A percentile compares a stretch with the other conserved stretches of the same genome.
Evolutionary conservation across 2,113 vertebrate genomes (phyloP).

Genomic region (Geothlypis trichas): DNA sequence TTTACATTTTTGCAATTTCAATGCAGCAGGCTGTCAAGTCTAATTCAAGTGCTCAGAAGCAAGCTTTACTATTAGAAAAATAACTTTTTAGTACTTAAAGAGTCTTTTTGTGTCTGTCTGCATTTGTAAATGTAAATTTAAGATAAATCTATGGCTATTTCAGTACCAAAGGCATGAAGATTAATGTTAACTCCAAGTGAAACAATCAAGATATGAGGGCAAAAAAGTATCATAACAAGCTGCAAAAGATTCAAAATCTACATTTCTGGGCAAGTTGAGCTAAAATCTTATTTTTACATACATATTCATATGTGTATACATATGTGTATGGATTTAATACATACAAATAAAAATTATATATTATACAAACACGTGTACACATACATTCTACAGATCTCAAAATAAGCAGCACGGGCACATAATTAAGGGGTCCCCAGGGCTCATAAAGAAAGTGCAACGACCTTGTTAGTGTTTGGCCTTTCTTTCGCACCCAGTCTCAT

Average conservation of each 20-base stretch:
- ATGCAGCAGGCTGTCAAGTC: background rate
- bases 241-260: background rate
- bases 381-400: constrained; percentile 24
- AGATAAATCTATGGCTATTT: background rate
- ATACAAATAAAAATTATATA: background rate
- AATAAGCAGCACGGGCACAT: constrained; percentile 43
- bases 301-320: background rate
- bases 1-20: background rate
- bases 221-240: background rate
- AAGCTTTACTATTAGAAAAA: background rate
- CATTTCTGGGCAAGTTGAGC: background rate
- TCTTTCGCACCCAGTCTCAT: constrained; percentile 44
- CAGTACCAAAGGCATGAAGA: background rate
- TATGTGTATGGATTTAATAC: background rate
- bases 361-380: background rate
- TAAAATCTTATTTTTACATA: background rate
- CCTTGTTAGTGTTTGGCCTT: constrained; percentile 59
- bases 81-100: background rate
- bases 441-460: constrained; percentile 63
- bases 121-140: background rate
- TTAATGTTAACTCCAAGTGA: background rate
- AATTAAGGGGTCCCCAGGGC: constrained; percentile 47
- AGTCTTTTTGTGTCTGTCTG: background rate
- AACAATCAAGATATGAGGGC: background rate
- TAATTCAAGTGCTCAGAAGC: background rate